A percentile compares a stretch with the other conserved stretches of the same genome.
Conservation (phyloP, 2,113 vertebrate species). For the Seriola dumerili region DNA sequence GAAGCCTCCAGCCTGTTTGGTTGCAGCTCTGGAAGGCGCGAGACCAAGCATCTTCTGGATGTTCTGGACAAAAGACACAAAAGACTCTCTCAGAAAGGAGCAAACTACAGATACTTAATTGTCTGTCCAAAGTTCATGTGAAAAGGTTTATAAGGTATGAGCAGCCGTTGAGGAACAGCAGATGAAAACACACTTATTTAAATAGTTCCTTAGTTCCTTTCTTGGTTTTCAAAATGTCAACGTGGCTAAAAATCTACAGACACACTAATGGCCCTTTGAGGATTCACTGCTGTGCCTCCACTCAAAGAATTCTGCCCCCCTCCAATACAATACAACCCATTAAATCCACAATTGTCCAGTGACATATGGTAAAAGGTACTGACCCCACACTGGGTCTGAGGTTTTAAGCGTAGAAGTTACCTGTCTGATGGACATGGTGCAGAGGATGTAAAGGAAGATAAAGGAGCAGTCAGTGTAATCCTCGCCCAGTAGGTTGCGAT, state of each 20-base stretch:
- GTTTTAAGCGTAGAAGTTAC: constrained; percentile 72
- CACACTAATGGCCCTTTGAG: not conserved
- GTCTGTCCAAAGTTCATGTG: not conserved
- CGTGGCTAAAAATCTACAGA: not conserved
- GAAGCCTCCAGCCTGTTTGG: constrained; percentile 98
- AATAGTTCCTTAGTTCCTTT: no score
- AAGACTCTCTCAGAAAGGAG: not conserved
- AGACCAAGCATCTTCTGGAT: constrained; percentile 99
- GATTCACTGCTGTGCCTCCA: no score
- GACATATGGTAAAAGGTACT: not conserved
- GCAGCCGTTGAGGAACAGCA: not conserved
- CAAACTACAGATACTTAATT: not conserved
- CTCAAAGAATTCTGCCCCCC: no score
- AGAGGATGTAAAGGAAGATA: constrained; percentile 99
- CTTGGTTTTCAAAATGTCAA: no score
- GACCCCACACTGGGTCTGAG: not conserved
- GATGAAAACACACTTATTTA: not conserved
- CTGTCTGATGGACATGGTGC: constrained; percentile 99
- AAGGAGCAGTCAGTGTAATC: constrained; percentile 99
- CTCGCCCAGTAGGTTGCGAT: constrained; percentile 96
- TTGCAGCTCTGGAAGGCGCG: constrained; percentile 96
- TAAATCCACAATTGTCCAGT: not conserved
- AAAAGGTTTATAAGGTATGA: not conserved
- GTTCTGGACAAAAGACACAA: constrained; percentile 85
- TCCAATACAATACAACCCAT: not conserved